These are phyloP conservation scores for Prionailurus bengalensis DNA, from an alignment of 2,113 vertebrate genomes.

Conservation along the genomic window DNA sequence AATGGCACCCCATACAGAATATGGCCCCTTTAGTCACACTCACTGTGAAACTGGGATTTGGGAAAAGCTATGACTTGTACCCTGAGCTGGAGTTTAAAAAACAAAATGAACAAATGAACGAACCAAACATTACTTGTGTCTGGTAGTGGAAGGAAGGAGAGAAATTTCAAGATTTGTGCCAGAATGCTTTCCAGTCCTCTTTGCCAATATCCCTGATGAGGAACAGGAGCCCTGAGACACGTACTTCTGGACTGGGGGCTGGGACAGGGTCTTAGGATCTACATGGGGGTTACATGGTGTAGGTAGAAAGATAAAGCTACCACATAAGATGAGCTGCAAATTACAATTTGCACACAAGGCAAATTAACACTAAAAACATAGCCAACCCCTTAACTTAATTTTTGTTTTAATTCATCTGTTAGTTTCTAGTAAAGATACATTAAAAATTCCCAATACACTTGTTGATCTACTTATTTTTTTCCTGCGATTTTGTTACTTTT, in stretches of 20 bases:
- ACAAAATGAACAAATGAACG: background rate
- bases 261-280: background rate
- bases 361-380: background rate
- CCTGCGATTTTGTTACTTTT: background rate
- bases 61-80: background rate
- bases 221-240: background rate
- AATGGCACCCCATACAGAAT: background rate
- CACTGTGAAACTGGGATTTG: background rate
- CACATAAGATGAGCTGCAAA: background rate
- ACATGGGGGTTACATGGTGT: background rate
- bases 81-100: background rate
- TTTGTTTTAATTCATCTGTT: constrained; percentile 17
- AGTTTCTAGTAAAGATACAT: constrained; percentile 4
- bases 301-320: background rate
- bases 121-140: background rate
- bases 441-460: background rate
- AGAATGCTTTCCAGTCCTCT: background rate
- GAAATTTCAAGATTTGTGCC: background rate
- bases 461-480: background rate
- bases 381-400: background rate
- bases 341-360: background rate
- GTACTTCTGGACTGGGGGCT: background rate
- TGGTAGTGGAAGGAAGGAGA: background rate
- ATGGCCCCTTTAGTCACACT: background rate
- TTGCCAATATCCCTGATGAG: background rate